Base-by-base conservation (phyloP, 2,888 invertebrate species). In the Athripsodes cinereus region DNA sequence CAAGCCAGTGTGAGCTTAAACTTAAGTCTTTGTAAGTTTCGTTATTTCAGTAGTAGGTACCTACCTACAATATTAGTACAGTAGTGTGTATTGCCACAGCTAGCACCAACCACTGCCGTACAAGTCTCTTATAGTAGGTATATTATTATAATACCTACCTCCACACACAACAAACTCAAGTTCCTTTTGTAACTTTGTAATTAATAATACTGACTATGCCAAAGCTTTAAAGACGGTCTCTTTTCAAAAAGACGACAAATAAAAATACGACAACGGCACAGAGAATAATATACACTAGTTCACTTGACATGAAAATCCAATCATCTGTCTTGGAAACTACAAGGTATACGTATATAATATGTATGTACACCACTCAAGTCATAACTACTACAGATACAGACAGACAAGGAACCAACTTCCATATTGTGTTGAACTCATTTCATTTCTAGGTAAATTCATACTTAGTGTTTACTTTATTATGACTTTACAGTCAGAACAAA, bases 101-200 rank as follows among this genome's bases (percentile, higher is more conserved):
- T 13, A 26, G 10, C 26, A 26, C 26, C 10, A 26, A 26, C 26
- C 40, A n/a, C 40, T 40, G 13, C 13, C n/a, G n/a, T n/a, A n/a
- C n/a, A n/a, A n/a, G n/a, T n/a, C n/a, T 16, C 2, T 40, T 40
- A 40, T 40, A 40, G 8, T 13, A 8, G 13, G 8, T 40, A 3
- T 40, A 40, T 13, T 3, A 8, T 3, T 40, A 40, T 40, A 8
- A 40, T n/a, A 40, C 13, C 13, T 16, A 8, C 8, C 5, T 13
- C 2, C 50, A 26, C 20, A 40, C n/a, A 40, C 18, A 10, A 21
- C 20, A 48, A 21, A 48, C 48, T 48, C 19, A 47, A 55, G 50
- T 50, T 50, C 49, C 55, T 55, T 50, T 55, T 55, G 49, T 55
- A 47, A 55, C 49, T 55, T 55, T 55, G 55, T 56, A 56, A 56